Percentiles rank a stretch among this genome's conserved stretches.
These are phyloP conservation scores for Nomada goodeniana DNA, from an alignment of 2,888 invertebrate species.

Conservation along the genomic window DNA sequence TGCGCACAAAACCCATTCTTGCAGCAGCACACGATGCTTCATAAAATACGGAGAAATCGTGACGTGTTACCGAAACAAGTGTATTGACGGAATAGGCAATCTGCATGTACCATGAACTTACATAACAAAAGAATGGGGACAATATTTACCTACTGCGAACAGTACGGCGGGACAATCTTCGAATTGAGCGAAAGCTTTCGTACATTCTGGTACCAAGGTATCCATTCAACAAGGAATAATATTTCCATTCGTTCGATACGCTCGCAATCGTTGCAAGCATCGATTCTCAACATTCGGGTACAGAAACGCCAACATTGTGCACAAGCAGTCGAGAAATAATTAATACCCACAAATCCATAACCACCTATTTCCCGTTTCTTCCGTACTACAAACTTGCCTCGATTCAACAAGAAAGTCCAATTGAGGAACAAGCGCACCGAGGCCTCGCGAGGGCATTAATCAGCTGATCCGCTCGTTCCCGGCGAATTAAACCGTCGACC, in stretches of 20 bases:
- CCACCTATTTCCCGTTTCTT: too few relatives aligned
- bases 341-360: too few relatives aligned
- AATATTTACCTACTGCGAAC: not conserved
- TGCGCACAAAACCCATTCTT: not conserved
- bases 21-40: not conserved
- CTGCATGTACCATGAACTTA: conserved; percentile 9
- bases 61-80: conserved; percentile 7
- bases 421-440: not conserved
- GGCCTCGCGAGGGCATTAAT: not conserved
- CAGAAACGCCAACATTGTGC: too few relatives aligned
- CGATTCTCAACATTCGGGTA: too few relatives aligned
- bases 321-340: too few relatives aligned
- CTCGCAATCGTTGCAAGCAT: not conserved
- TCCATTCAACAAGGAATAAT: not conserved
- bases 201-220: not conserved
- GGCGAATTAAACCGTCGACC: not conserved
- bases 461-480: not conserved
- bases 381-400: not conserved
- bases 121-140: not conserved
- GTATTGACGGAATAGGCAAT: conserved; percentile 10
- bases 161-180: not conserved
- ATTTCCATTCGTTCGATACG: not conserved
- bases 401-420: not conserved
- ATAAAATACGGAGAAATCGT: conserved; percentile 8
- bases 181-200: not conserved